Conservation (phyloP, 1,140 invertebrate species). For the Hyles vespertilio region DNA sequence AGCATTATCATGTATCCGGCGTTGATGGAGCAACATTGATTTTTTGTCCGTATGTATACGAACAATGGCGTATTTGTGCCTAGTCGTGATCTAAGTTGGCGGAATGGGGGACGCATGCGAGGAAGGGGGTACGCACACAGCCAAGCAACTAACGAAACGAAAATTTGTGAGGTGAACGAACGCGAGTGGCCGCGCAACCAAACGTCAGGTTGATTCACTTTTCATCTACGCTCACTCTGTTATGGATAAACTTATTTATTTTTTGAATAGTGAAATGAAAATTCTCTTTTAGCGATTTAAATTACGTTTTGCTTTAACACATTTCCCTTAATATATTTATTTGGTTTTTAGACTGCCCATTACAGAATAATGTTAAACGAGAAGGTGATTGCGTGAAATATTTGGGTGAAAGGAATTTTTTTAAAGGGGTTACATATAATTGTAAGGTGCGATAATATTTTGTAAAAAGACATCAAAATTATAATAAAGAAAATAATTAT, state of each 20-base stretch:
- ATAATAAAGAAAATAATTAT: no score
- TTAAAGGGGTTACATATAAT: no score
- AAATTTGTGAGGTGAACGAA: slow-evolving; percentile 71
- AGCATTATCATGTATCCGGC: background rate
- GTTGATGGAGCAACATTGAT: slow-evolving; percentile 8
- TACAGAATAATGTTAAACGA: no score
- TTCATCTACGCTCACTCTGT: slow-evolving; percentile 66
- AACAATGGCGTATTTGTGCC: slow-evolving; percentile 29
- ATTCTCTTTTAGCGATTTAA: slow-evolving; percentile 23
- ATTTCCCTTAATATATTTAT: no score
- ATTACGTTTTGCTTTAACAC: no score
- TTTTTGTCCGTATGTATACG: slow-evolving; percentile 20
- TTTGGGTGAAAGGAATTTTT: no score
- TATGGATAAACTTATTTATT: slow-evolving; percentile 43
- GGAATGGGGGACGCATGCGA: slow-evolving; percentile 36
- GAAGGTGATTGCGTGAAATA: no score
- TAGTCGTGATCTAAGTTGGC: slow-evolving; percentile 53
- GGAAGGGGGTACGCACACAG: slow-evolving; percentile 34
- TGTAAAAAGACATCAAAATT: no score
- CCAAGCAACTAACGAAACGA: slow-evolving; percentile 67
- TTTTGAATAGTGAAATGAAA: slow-evolving; percentile 30
- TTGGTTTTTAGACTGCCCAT: no score
- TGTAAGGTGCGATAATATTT: no score
- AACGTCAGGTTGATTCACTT: slow-evolving; percentile 73
- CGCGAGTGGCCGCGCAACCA: slow-evolving; percentile 63